Conservation (phyloP, 2,888 invertebrate genomes). For the Drosophila barbarae region DNA sequence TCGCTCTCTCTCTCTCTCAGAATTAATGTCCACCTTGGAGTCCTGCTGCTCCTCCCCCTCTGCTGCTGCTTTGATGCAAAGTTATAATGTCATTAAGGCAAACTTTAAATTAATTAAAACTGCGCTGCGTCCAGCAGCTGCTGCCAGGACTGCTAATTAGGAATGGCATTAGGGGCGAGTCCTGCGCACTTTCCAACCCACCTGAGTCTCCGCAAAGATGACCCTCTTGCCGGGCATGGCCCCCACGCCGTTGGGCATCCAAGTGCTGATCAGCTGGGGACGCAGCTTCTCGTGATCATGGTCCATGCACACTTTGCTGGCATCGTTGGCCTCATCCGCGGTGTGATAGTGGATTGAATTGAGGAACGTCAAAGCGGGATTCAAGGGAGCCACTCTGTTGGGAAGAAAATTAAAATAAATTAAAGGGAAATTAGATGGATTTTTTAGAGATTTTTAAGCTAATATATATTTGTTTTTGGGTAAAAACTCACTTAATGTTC, state of each 20-base stretch:
- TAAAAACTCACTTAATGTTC: conserved; percentile 77
- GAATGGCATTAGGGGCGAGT: conserved; percentile 53
- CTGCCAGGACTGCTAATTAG: conserved; percentile 68
- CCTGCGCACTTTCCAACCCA: conserved; percentile 72
- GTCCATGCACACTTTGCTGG: conserved; percentile 86
- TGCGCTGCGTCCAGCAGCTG: conserved; percentile 64
- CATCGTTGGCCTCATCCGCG: conserved; percentile 80
- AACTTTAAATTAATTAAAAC: conserved; percentile 79
- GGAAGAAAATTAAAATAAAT: not conserved
- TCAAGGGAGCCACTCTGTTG: conserved; percentile 77
- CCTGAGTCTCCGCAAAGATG: conserved; percentile 95
- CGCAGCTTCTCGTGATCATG: conserved; percentile 92
- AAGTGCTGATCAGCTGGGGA: conserved; percentile 93
- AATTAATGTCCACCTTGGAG: conserved; percentile 8
- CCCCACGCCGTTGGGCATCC: conserved; percentile 93
- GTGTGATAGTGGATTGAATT: conserved; percentile 79
- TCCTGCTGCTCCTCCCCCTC: not conserved
- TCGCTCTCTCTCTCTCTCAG: not conserved
- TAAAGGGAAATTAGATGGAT: not conserved
- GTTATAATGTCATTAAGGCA: conserved; percentile 76
- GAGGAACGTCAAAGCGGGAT: conserved; percentile 79
- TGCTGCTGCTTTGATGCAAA: conserved; percentile 53
- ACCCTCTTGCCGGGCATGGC: conserved; percentile 90
- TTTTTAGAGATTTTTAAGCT: too few species aligned
- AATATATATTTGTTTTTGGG: too few species aligned